phyloP scores from a whole-genome alignment of 2,113 vertebrate genomes.

The Lycocorax pyrrhopterus region DNA sequence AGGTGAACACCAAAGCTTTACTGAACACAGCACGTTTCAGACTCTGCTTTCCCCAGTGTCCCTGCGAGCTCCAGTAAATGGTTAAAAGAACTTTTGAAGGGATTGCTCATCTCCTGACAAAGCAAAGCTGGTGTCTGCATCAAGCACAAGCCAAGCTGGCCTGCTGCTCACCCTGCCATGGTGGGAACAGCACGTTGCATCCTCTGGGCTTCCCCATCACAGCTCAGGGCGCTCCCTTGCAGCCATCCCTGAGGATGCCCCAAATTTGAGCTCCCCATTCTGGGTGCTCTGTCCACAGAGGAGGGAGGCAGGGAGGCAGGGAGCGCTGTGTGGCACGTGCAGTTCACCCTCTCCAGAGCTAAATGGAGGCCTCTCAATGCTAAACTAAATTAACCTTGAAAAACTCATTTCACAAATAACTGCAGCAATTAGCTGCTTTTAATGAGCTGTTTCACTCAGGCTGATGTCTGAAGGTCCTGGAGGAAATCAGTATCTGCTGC shows the following conservation, averaged over 20 bases:
- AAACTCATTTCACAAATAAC: slow-evolving; percentile 37
- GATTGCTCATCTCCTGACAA: not conserved
- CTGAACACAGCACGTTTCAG: accelerated
- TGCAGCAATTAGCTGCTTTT: slow-evolving; percentile 51
- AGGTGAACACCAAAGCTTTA: not conserved
- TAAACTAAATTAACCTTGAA: slow-evolving; percentile 55
- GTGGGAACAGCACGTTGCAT: accelerated
- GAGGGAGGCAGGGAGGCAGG: not conserved
- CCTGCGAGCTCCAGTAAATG: not conserved
- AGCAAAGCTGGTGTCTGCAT: not conserved
- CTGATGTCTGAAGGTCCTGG: slow-evolving; percentile 7
- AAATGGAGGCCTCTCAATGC: not conserved
- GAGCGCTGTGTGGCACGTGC: accelerated
- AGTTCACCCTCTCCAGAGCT: not conserved
- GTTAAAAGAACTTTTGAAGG: not conserved
- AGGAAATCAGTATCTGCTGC: slow-evolving; percentile 14
- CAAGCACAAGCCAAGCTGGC: not conserved
- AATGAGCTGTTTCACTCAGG: slow-evolving; percentile 36
- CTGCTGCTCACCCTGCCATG: not conserved
- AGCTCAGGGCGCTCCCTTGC: not conserved
- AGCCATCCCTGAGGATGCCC: not conserved
- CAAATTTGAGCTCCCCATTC: accelerated
- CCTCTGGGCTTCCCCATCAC: not conserved
- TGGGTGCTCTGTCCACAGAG: not conserved
- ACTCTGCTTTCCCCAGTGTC: not conserved